Evolutionary conservation across 1,140 invertebrate genomes (phyloP), one percentile per base, ranked within the genome.

Genomic region (Ladona fulva): DNA sequence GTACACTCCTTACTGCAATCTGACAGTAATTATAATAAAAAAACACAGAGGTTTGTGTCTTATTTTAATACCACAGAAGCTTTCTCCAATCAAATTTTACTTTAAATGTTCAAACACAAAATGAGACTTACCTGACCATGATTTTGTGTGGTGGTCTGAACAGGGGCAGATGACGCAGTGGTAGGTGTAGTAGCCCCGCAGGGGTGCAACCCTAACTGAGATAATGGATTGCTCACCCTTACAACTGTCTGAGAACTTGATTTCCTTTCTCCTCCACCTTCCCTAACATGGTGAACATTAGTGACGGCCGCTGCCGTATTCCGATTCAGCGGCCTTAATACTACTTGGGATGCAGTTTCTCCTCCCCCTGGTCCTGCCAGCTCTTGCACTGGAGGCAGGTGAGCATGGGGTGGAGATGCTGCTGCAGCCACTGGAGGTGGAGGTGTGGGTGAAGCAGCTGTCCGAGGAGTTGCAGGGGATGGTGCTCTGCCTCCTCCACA

Each of bases 321-420:
- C 74, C 80, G 80, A 79, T 83, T 83, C 52, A 82, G 80, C 1
- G 82, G 82, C 22, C 82, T 79, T 11, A 83, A 79, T 11, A 79
- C 79, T 25, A 73, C 25, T 66, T 77, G 42, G 25, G 25, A 66
- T 16, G 52, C 52, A 19, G 52, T 66, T 22, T 66, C 52, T 3
- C 75, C 25, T 29, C 52, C 52, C 52, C 52, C 52, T 11, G 44
- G 19, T 52, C 44, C 44, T 6, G 52, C 14, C 52, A 66, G 24
- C 22, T 74, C 42, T 77, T 66, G 25, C 25, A 77, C 59, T 77
- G 77, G 77, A 73, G 77, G 59, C 6, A 25, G 66, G n/a, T 42
- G 52, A 73, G 77, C 42, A 29, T 25, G 77, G 25, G 66, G 25
- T 12, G 75, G 75, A 42, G 75, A 76, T 42, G 25, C 75, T 42